Evolutionary conservation across 1,140 invertebrate species (phyloP).

Genomic region (Euborellia annulipes): DNA sequence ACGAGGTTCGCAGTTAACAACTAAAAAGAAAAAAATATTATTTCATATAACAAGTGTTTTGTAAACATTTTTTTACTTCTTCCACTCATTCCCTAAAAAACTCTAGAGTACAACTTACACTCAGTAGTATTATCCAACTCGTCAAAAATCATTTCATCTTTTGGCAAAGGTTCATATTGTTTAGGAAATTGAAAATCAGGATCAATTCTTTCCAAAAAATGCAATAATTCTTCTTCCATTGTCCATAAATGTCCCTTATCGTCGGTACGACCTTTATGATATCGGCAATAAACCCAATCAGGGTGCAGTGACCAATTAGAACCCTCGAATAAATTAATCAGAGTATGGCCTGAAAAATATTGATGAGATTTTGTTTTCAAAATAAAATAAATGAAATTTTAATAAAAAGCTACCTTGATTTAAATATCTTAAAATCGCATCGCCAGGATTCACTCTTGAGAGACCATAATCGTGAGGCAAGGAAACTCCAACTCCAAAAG

Average conservation of each 20-base stretch:
- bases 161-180: slow-evolving; percentile 27
- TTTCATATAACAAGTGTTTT: neutral
- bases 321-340: slow-evolving; percentile 14
- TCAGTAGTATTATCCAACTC: slow-evolving; percentile 8
- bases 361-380: no score
- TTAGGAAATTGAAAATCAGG: slow-evolving; percentile 39
- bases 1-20: slow-evolving; percentile 43
- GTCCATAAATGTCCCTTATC: slow-evolving; percentile 31
- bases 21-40: slow-evolving; percentile 14
- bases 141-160: neutral
- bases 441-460: slow-evolving; percentile 44
- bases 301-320: slow-evolving; percentile 15
- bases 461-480: slow-evolving; percentile 63
- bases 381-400: slow-evolving; percentile 1
- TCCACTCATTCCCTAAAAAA: no score
- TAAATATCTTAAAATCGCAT: no score
- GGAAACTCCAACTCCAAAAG: slow-evolving; percentile 70
- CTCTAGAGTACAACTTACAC: no score
- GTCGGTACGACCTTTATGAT: slow-evolving; percentile 45
- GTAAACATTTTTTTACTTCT: no score
- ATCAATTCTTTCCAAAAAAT: slow-evolving; percentile 51
- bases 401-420: no score
- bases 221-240: slow-evolving; percentile 53
- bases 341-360: slow-evolving; percentile 24
- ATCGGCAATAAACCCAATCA: slow-evolving; percentile 68